These are phyloP conservation scores for Craniophora ligustri DNA, from an alignment of 2,888 invertebrate genomes.

Conservation along the genomic window DNA sequence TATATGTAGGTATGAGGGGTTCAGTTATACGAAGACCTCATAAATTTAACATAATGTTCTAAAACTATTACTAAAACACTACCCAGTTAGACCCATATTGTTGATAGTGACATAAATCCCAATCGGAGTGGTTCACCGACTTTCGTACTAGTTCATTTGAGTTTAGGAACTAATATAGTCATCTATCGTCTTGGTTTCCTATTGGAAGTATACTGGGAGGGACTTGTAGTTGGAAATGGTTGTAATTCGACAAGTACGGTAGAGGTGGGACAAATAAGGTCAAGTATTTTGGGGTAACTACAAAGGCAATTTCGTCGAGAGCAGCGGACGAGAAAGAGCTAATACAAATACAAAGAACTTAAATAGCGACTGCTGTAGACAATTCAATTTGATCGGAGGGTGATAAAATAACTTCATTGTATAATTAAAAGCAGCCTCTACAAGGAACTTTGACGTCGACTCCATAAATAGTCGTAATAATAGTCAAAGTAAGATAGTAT, in stretches of 20 bases:
- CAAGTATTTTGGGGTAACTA: not conserved
- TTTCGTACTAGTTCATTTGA: conserved; percentile 1
- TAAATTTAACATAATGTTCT: not conserved
- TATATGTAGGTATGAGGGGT: too few relatives aligned
- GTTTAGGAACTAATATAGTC: conserved; percentile 13
- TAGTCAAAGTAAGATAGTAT: too few relatives aligned
- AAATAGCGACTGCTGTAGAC: not conserved
- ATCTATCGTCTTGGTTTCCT: not conserved
- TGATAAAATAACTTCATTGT: too few relatives aligned
- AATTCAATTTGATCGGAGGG: too few relatives aligned
- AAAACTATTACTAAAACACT: not conserved
- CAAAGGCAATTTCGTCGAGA: not conserved
- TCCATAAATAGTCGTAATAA: too few relatives aligned
- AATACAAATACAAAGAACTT: not conserved
- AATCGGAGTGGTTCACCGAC: not conserved
- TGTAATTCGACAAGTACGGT: not conserved
- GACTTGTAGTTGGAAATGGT: conserved; percentile 2
- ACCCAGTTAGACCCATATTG: not conserved
- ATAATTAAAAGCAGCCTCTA: too few relatives aligned
- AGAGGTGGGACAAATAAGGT: not conserved
- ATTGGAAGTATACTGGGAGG: not conserved
- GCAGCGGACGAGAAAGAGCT: not conserved
- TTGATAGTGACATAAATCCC: not conserved
- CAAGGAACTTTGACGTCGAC: too few relatives aligned
- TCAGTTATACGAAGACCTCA: too few relatives aligned